Conservation (phyloP, 2,797 vertebrate genomes). For the Pterois miles region DNA sequence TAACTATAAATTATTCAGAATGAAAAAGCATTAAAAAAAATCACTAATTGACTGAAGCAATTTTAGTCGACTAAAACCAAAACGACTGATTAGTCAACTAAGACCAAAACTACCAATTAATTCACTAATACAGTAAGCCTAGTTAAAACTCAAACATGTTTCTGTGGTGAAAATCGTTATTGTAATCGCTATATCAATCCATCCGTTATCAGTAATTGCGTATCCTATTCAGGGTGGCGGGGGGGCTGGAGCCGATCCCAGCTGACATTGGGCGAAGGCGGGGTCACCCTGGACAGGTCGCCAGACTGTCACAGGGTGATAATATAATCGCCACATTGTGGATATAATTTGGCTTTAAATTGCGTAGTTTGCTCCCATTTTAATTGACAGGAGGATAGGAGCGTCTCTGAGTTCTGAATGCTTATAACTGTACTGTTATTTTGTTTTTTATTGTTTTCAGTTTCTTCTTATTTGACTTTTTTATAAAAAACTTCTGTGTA, state of each 20-base stretch:
- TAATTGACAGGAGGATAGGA: not conserved
- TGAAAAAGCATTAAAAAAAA: not conserved
- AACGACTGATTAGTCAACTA: too few relatives aligned
- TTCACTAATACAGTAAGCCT: too few relatives aligned
- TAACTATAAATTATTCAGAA: too few relatives aligned
- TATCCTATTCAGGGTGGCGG: not conserved
- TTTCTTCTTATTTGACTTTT: conserved; percentile 8
- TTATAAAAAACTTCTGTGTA: not conserved
- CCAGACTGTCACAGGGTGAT: not conserved
- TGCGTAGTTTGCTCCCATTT: not conserved
- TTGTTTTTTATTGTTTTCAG: not conserved
- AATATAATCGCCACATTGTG: not conserved
- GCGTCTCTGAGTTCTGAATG: not conserved
- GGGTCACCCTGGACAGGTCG: not conserved
- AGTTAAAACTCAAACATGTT: not conserved
- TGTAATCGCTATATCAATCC: not conserved
- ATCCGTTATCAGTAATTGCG: not conserved
- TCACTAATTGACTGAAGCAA: too few relatives aligned
- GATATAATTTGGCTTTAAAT: not conserved
- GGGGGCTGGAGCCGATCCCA: not conserved
- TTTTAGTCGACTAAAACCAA: too few relatives aligned
- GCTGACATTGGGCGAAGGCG: not conserved
- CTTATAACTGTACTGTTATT: not conserved
- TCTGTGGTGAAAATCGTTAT: not conserved
- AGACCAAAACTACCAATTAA: too few relatives aligned